Conservation (phyloP, 2,113 vertebrate species). For the Phocoena sinus region DNA sequence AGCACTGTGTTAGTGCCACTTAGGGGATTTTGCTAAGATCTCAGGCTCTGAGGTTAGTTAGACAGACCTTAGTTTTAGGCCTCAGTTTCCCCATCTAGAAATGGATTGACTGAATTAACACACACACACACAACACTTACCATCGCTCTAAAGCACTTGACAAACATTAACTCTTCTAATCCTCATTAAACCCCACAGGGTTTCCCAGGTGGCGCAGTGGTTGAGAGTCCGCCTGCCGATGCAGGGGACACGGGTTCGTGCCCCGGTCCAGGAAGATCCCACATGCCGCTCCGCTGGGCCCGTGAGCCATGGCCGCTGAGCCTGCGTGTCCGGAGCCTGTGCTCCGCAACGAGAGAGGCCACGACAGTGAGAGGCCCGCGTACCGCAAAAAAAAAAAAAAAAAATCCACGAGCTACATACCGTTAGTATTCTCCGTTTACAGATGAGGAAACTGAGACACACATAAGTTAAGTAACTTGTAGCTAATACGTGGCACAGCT, state of each 20-base stretch:
- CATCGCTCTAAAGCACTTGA: neutral
- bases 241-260: no score
- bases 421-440: neutral
- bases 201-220: no score
- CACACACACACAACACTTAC: neutral
- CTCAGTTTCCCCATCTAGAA: neutral
- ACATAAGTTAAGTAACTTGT: neutral
- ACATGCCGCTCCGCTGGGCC: no score
- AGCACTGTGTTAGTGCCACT: neutral
- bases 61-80: neutral
- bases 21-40: neutral
- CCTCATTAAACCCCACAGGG: neutral
- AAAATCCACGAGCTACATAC: neutral
- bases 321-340: accelerated
- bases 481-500: neutral
- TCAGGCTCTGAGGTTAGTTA: neutral
- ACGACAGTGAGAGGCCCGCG: no score
- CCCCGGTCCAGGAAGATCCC: no score
- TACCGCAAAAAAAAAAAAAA: no score
- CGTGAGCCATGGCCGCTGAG: no score
- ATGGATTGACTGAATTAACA: neutral
- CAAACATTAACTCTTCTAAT: neutral
- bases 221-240: no score
- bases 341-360: no score
- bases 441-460: neutral